Percentiles rank a stretch among this genome's conserved stretches.
Conservation (phyloP, 2,113 vertebrate species). For the Platycercus adscitus region DNA sequence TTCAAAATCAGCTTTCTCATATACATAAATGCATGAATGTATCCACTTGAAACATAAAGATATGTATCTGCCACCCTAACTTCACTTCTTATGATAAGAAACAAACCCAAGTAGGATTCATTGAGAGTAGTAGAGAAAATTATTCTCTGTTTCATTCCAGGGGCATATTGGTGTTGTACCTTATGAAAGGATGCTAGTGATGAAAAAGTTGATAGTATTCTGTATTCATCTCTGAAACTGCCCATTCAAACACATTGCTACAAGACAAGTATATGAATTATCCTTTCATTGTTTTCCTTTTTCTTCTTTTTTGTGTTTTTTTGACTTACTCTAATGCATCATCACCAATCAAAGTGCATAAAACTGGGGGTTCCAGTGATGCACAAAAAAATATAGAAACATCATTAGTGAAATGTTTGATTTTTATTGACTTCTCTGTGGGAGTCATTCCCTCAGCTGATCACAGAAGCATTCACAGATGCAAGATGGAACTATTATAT, state of each 20-base stretch:
- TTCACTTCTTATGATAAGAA: background rate
- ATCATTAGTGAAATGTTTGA: background rate
- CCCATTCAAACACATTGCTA: background rate
- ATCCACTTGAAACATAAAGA: background rate
- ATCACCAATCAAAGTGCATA: background rate
- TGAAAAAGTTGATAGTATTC: background rate
- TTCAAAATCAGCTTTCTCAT: background rate
- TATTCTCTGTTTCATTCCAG: background rate
- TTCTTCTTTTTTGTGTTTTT: background rate
- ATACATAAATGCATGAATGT: background rate
- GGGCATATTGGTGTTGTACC: background rate
- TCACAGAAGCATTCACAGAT: background rate
- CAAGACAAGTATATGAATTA: background rate
- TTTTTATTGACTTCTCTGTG: constrained; percentile 13
- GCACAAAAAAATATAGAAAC: background rate
- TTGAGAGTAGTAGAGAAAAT: background rate
- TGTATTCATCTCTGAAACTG: background rate
- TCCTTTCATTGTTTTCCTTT: background rate
- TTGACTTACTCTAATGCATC: background rate
- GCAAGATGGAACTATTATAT: background rate
- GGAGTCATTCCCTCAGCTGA: background rate
- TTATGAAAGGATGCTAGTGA: background rate
- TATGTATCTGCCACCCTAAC: background rate
- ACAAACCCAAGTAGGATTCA: background rate
- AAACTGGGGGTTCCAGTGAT: background rate